phyloP scores from a whole-genome alignment of 2,113 vertebrate genomes.

The Takifugu flavidus region DNA sequence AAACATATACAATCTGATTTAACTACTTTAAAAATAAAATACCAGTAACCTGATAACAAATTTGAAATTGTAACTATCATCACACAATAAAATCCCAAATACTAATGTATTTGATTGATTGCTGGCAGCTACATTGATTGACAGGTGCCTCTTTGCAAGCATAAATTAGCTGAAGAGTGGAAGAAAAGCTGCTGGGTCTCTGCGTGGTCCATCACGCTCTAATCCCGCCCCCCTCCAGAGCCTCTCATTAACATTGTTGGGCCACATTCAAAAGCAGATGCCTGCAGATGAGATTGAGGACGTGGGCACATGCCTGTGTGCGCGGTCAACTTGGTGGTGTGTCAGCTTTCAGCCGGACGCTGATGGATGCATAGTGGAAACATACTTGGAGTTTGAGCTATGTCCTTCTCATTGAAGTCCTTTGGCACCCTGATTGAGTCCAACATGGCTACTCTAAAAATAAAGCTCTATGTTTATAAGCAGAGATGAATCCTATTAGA shows the following conservation, averaged over 20 bases:
- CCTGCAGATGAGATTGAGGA: constrained; percentile 49
- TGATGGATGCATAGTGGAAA: constrained; percentile 71
- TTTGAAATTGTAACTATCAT: too few species aligned
- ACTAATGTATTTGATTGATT: too few species aligned
- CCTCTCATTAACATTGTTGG: constrained; percentile 67
- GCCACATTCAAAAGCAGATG: constrained; percentile 60
- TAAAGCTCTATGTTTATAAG: constrained; percentile 47
- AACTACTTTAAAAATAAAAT: too few species aligned
- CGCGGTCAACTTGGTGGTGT: constrained; percentile 8
- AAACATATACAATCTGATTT: too few species aligned
- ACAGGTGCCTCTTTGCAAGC: constrained; percentile 20
- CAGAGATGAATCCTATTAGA: constrained; percentile 34
- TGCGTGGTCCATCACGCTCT: constrained; percentile 34
- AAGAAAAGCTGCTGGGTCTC: constrained; percentile 39
- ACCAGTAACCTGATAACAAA: too few species aligned
- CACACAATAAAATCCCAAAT: too few species aligned
- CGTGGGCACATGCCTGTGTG: constrained; percentile 35
- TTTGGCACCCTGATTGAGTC: constrained; percentile 58
- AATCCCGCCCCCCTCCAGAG: constrained; percentile 26
- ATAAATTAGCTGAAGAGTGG: constrained; percentile 25
- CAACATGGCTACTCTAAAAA: constrained; percentile 67
- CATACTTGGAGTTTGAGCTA: constrained; percentile 72
- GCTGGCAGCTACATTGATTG: too few species aligned
- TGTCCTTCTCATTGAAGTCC: constrained; percentile 68
- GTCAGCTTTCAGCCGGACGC: constrained; percentile 62